A percentile compares a stretch with the other conserved stretches of the same genome.
Evolutionary conservation across 2,888 invertebrate species (phyloP).

Genomic region (Tenthredo livida): DNA sequence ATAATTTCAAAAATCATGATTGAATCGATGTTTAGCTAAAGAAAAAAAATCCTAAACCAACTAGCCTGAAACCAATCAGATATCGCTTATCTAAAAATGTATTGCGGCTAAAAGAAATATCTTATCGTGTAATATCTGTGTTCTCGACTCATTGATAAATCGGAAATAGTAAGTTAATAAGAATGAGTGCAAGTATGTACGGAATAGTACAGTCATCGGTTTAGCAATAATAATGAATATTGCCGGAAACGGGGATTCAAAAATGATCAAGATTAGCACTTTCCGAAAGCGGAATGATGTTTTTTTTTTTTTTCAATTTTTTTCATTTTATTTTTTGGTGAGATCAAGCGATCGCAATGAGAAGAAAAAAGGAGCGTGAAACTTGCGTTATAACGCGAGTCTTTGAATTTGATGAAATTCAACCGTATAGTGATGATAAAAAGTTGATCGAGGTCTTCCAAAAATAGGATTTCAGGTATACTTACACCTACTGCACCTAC

Average conservation of each 20-base stretch:
- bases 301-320: neutral
- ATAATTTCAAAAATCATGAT: neutral
- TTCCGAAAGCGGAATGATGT: neutral
- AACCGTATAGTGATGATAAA: conserved; percentile 12
- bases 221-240: neutral
- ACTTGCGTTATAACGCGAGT: too few relatives aligned
- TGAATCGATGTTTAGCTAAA: neutral
- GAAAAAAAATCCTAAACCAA: neutral
- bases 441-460: conserved; percentile 37
- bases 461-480: conserved; percentile 27
- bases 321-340: too few relatives aligned
- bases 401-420: neutral
- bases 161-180: neutral
- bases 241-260: neutral
- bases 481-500: neutral
- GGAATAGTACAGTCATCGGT: conserved; percentile 58
- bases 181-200: neutral
- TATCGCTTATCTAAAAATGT: conserved; percentile 19
- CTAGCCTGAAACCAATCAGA: neutral
- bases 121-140: neutral
- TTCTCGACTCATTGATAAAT: conserved; percentile 20
- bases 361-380: too few relatives aligned
- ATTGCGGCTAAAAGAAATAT: neutral
- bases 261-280: neutral
- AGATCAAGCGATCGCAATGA: neutral